Conservation (phyloP, 2,113 vertebrate species). For the Thomomys bottae region DNA sequence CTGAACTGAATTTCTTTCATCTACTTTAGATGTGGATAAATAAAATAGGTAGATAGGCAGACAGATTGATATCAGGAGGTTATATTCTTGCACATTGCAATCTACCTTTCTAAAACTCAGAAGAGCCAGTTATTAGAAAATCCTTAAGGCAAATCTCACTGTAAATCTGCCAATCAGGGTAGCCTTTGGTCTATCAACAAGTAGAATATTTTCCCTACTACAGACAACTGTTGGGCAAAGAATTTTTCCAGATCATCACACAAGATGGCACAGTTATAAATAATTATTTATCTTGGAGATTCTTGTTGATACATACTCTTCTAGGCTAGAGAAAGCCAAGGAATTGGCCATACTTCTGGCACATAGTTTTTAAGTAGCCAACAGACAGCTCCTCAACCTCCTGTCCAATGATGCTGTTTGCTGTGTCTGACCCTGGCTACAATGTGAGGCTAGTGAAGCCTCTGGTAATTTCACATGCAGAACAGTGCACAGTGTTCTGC, state of each 20-base stretch:
- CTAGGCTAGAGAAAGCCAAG: not conserved
- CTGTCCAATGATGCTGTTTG: not conserved
- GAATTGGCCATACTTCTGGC: not conserved
- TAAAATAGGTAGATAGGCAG: not conserved
- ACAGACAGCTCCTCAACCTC: not conserved
- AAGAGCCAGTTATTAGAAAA: not conserved
- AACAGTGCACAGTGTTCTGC: not conserved
- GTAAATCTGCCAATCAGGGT: not conserved
- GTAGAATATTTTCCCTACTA: not conserved
- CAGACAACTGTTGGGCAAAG: not conserved
- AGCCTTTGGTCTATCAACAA: not conserved
- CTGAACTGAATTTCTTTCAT: not conserved
- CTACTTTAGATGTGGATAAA: not conserved
- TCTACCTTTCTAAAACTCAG: not conserved
- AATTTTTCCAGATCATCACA: not conserved
- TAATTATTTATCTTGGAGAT: not conserved
- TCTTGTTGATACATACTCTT: not conserved
- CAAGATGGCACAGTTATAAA: not conserved
- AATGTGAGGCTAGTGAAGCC: not conserved
- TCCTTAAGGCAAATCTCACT: not conserved
- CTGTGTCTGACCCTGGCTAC: not conserved
- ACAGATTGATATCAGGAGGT: not conserved
- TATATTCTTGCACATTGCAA: not conserved
- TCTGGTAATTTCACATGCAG: not conserved
- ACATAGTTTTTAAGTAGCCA: not conserved